These are phyloP conservation scores for Rhyacophila brunnea DNA, from an alignment of 1,140 invertebrate species.

Conservation along the genomic window DNA sequence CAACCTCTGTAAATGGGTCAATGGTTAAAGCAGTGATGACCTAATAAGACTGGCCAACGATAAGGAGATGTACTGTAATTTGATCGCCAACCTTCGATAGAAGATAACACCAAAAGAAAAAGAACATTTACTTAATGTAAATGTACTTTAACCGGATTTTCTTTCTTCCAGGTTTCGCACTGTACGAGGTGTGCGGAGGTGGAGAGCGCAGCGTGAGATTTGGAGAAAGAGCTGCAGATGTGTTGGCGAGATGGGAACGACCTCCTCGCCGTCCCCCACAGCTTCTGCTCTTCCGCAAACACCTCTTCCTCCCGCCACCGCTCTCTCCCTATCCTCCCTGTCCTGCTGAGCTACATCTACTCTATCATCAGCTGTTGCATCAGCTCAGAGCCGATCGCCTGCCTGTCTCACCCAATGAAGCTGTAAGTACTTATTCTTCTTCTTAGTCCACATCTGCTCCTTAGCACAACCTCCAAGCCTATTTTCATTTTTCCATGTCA, in stretches of 20 bases:
- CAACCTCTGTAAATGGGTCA: too few relatives aligned
- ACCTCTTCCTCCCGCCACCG: slow-evolving; percentile 71
- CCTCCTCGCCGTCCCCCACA: slow-evolving; percentile 66
- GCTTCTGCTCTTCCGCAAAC: slow-evolving; percentile 88
- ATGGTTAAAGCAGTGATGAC: too few relatives aligned
- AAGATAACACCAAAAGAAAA: too few relatives aligned
- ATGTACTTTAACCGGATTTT: too few relatives aligned
- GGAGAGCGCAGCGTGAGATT: slow-evolving; percentile 79
- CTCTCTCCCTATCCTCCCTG: slow-evolving; percentile 75
- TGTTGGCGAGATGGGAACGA: slow-evolving; percentile 94
- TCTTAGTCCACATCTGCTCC: too few relatives aligned
- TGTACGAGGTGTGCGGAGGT: slow-evolving; percentile 56
- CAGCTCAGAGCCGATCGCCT: slow-evolving; percentile 86
- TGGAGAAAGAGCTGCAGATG: slow-evolving; percentile 90
- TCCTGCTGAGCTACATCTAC: slow-evolving; percentile 89
- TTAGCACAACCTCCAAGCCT: too few relatives aligned
- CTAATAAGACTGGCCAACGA: too few relatives aligned
- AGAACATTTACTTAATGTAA: too few relatives aligned
- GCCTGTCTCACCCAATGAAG: slow-evolving; percentile 89
- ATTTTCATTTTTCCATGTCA: too few relatives aligned
- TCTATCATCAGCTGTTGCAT: slow-evolving; percentile 95
- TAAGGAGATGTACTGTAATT: too few relatives aligned
- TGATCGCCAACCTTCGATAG: too few relatives aligned
- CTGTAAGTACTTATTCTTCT: slow-evolving; percentile 75
- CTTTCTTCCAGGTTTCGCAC: slow-evolving; percentile 29